phyloP scores from a whole-genome alignment of 2,113 vertebrate species.

The Pseudopipra pipra region DNA sequence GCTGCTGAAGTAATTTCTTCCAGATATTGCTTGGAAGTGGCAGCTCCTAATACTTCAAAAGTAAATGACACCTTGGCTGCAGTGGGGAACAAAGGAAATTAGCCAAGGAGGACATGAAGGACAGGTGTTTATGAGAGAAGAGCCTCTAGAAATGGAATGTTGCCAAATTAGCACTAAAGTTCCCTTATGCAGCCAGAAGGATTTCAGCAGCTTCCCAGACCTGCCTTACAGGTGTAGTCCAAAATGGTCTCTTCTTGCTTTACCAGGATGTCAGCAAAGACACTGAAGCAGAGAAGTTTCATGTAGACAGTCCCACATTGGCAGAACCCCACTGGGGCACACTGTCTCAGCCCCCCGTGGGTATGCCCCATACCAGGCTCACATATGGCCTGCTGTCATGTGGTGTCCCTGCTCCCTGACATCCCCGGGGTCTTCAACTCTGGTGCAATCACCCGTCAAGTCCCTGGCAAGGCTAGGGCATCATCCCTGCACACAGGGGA shows the following conservation, averaged over 20 bases:
- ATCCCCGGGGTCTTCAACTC: neutral
- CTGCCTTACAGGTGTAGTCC: neutral
- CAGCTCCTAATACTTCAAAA: neutral
- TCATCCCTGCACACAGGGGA: neutral
- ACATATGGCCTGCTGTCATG: accelerated
- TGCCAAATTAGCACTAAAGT: neutral
- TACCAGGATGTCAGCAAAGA: neutral
- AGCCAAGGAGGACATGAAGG: neutral
- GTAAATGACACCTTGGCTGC: neutral
- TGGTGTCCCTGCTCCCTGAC: accelerated
- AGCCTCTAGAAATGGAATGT: neutral
- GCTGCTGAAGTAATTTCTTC: neutral
- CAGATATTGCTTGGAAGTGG: neutral
- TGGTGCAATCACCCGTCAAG: accelerated
- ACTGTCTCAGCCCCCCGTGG: neutral
- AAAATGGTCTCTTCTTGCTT: neutral
- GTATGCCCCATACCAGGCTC: neutral
- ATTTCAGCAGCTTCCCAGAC: neutral
- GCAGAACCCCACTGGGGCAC: accelerated
- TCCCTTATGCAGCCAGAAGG: neutral
- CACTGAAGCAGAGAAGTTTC: neutral
- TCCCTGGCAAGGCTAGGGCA: neutral
- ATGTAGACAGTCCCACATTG: accelerated
- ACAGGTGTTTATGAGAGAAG: neutral
- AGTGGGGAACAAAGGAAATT: neutral